These are phyloP conservation scores for Propithecus coquereli DNA, from an alignment of 2,113 vertebrate genomes.

Conservation along the genomic window DNA sequence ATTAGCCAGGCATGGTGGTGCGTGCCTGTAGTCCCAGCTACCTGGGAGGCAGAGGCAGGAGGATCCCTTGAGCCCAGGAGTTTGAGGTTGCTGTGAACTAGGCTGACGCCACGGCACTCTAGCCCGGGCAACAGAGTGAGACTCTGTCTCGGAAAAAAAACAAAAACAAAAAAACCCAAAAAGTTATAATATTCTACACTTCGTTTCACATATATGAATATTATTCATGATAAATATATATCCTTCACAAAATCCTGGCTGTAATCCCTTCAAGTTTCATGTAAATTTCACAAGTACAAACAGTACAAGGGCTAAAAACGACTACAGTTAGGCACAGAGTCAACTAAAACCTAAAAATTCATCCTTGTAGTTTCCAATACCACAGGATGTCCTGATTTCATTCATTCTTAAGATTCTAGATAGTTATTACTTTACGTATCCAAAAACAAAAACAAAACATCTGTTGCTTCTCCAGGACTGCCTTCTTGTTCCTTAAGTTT, in stretches of 20 bases:
- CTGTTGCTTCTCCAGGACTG: background rate
- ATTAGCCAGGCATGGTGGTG: no score
- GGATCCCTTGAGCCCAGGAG: no score
- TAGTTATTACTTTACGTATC: background rate
- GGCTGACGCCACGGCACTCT: no score
- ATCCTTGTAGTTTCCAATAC: background rate
- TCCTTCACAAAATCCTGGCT: constrained; percentile 36
- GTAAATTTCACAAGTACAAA: constrained; percentile 33
- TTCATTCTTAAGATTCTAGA: constrained; percentile 36
- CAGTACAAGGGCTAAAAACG: background rate
- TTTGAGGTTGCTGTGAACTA: no score
- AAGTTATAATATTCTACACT: no score
- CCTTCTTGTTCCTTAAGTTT: background rate
- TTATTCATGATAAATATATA: background rate
- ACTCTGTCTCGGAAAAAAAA: no score
- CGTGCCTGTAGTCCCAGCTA: no score
- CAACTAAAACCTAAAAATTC: constrained; percentile 20
- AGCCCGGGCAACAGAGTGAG: no score
- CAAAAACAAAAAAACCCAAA: no score
- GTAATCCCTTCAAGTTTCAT: constrained; percentile 14
- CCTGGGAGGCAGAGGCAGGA: no score
- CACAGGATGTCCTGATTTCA: background rate
- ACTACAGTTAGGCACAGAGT: background rate
- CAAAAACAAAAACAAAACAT: constrained; percentile 8
- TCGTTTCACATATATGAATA: background rate